These are phyloP conservation scores for Orchesella cincta DNA, from an alignment of 1,140 invertebrate species.

Conservation along the genomic window DNA sequence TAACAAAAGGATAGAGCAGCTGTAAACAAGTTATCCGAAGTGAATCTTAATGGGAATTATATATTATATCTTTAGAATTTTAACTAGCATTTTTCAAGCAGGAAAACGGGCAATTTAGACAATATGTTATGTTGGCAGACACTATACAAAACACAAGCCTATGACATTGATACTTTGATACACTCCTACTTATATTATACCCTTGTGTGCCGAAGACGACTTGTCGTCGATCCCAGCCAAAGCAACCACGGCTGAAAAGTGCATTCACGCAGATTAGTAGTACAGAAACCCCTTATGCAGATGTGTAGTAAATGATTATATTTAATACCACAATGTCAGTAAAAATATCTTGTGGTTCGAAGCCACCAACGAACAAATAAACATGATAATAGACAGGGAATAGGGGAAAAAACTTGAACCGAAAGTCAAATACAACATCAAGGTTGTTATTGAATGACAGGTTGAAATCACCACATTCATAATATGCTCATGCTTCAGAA, in stretches of 20 bases:
- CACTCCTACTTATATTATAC: neutral
- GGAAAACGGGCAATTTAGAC: constrained; percentile 27
- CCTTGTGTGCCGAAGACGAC: neutral
- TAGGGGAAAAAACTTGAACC: no score
- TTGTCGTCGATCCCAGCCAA: no score
- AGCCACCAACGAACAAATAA: constrained; percentile 1
- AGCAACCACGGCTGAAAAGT: no score
- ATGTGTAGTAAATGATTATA: constrained; percentile 5
- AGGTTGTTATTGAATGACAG: neutral
- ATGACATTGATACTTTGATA: neutral
- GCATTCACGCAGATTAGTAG: no score
- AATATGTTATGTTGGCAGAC: constrained; percentile 1
- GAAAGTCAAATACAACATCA: no score
- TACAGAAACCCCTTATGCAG: no score
- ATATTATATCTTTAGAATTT: constrained; percentile 27
- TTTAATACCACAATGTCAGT: constrained; percentile 3
- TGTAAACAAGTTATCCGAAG: constrained; percentile 16
- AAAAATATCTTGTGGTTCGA: neutral
- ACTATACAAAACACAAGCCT: neutral
- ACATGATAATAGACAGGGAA: neutral
- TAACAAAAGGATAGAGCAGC: neutral
- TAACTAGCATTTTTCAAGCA: constrained; percentile 19
- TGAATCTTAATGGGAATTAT: constrained; percentile 20
- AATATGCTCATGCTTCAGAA: neutral
- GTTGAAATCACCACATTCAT: neutral